Base-by-base conservation (phyloP, 2,797 vertebrate species). In the Lepus oiostolus region DNA sequence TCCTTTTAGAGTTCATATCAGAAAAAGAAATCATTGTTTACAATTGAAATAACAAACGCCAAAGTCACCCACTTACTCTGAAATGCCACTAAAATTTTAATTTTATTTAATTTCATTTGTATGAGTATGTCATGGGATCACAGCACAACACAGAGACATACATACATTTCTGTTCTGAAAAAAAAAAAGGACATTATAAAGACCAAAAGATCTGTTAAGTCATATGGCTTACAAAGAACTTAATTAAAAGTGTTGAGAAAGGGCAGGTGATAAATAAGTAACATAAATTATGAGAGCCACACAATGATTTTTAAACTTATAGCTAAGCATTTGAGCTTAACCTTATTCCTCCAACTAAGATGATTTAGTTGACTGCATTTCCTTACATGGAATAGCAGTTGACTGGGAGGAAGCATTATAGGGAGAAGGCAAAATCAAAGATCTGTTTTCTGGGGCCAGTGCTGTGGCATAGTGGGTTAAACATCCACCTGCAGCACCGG, bases 11-110 rank as follows among this genome's bases (percentile, higher is more conserved):
- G 14, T 71, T 95, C 75, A 76, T 58, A 22, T 8, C 13, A 14
- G 74, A 94, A 96, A 97, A 96, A 63, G 91, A 90, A 47, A 30
- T 35, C 63, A 54, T 75, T 96, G 94, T 81, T 75, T 76, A 76
- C 68, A 68, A 24, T 0, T 90, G 60, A 54, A 88, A 94, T 85
- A 88, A 81, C 42, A 95, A 95, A 96, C 47, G 90, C 71, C 71
- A 92, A 85, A 93, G 85, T 86, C 94, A 94, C 94, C 96, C 93
- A 88, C 85, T n/a, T 52, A 71, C 4, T 90, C 80, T 96, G 54
- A 91, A 95, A 94, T 32, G 24, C 38, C 63, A 81, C 42, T 54
- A 2, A 74, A 94, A 89, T 52, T 68, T 42, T 24, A 10, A 50
- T 71, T 83, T 81, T 87, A 93, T 32, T 81, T 88, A 24, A 83